Evolutionary conservation across 2,113 vertebrate species (phyloP).

Genomic region (Phylloscopus trochiloides): DNA sequence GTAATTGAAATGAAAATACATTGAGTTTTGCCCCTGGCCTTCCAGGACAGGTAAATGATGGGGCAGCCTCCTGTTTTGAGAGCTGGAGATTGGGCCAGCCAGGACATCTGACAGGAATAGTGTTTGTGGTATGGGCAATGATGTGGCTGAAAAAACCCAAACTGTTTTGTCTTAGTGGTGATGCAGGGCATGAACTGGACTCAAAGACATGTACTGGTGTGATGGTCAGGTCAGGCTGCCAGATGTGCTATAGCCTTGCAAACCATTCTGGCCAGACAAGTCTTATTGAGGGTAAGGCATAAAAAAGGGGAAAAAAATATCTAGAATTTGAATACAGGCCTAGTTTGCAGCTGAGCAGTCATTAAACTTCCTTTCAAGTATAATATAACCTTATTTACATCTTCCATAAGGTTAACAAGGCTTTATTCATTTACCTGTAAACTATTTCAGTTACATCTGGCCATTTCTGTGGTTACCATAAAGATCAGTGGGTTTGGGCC

Average conservation of each 20-base stretch:
- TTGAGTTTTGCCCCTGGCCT: background rate
- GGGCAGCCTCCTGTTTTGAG: background rate
- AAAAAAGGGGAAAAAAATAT: background rate
- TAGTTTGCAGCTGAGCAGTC: background rate
- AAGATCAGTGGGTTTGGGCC: background rate
- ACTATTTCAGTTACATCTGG: background rate
- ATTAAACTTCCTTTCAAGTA: background rate
- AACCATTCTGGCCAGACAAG: background rate
- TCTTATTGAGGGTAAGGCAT: background rate
- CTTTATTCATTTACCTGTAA: background rate
- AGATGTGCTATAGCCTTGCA: background rate
- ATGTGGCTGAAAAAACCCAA: background rate
- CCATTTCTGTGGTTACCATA: background rate
- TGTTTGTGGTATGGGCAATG: background rate
- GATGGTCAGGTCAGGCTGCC: background rate
- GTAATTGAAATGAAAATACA: background rate
- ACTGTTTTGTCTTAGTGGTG: background rate
- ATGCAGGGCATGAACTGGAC: background rate
- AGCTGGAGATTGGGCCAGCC: background rate
- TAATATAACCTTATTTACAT: background rate
- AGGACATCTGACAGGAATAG: no score
- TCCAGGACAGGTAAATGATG: background rate
- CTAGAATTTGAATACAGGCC: background rate
- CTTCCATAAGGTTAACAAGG: background rate
- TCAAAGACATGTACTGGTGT: fast-evolving